phyloP scores from a whole-genome alignment of 2,797 vertebrate species.

The Dallia pectoralis region DNA sequence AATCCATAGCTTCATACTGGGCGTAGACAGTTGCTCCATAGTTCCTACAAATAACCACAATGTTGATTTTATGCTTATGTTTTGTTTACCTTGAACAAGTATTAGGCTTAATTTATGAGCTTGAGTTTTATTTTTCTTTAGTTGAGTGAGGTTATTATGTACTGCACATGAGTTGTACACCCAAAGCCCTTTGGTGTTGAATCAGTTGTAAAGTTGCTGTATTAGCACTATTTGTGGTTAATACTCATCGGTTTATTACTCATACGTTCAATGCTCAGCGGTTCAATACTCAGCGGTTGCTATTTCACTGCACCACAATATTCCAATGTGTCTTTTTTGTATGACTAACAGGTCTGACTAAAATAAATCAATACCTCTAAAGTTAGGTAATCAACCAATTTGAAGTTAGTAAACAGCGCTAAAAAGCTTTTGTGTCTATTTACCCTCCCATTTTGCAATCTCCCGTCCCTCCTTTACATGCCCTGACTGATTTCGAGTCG shows the following conservation, averaged over 20 bases:
- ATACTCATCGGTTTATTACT: no score
- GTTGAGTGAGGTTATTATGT: not conserved
- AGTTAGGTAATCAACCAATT: no score
- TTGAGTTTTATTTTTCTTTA: not conserved
- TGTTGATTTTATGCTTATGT: not conserved
- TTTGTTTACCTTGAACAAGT: no score
- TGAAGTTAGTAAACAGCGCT: no score
- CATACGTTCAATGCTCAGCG: no score
- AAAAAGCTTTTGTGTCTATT: constrained; percentile 38
- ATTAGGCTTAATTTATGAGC: no score
- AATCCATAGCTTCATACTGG: constrained; percentile 77
- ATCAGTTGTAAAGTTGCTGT: constrained; percentile 4
- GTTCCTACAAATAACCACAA: constrained; percentile 74
- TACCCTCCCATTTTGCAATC: constrained; percentile 93
- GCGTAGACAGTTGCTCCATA: constrained; percentile 81
- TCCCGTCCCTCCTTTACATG: constrained; percentile 90
- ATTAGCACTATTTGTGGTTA: not conserved
- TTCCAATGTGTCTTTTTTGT: no score
- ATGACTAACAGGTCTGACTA: not conserved
- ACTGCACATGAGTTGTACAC: not conserved
- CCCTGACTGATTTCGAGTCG: constrained; percentile 83
- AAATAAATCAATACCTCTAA: not conserved
- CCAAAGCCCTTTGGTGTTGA: constrained; percentile 1
- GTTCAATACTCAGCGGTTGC: no score
- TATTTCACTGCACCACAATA: not conserved